phyloP scores from a whole-genome alignment of 2,797 vertebrate species.

The Discoglossus pictus region DNA sequence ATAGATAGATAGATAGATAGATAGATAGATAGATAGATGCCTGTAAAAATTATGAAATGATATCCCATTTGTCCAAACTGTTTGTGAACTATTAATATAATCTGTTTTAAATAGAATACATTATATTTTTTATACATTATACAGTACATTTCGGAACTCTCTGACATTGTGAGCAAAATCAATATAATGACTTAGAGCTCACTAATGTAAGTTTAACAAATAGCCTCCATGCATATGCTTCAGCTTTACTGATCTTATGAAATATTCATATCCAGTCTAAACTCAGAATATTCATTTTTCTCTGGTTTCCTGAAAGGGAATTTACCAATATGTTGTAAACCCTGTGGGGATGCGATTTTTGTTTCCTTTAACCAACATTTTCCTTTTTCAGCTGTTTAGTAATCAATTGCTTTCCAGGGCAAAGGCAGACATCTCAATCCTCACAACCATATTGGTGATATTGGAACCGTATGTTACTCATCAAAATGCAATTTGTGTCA shows the following conservation, averaged over 20 bases:
- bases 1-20: no score
- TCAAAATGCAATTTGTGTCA: constrained; percentile 64
- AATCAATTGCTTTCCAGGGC: not conserved
- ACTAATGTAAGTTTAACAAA: constrained; percentile 26
- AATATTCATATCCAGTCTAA: constrained; percentile 35
- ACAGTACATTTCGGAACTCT: no score
- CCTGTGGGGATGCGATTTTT: not conserved
- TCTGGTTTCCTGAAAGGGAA: constrained; percentile 14
- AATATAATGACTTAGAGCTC: constrained; percentile 4
- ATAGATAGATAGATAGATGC: no score
- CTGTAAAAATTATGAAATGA: no score
- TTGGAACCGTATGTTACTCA: constrained; percentile 54
- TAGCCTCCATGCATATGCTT: constrained; percentile 19
- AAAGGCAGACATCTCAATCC: constrained; percentile 41
- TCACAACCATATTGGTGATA: constrained; percentile 51
- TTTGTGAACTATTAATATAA: no score
- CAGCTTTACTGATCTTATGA: constrained; percentile 36
- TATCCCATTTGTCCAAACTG: no score
- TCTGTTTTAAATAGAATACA: no score
- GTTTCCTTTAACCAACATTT: constrained; percentile 24
- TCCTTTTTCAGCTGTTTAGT: constrained; percentile 14
- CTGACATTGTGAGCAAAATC: not conserved
- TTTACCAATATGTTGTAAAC: not conserved
- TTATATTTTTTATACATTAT: no score
- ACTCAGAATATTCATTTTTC: constrained; percentile 11